Evolutionary conservation across 2,113 vertebrate species (phyloP).

Genomic region (Podarcis cretensis): DNA sequence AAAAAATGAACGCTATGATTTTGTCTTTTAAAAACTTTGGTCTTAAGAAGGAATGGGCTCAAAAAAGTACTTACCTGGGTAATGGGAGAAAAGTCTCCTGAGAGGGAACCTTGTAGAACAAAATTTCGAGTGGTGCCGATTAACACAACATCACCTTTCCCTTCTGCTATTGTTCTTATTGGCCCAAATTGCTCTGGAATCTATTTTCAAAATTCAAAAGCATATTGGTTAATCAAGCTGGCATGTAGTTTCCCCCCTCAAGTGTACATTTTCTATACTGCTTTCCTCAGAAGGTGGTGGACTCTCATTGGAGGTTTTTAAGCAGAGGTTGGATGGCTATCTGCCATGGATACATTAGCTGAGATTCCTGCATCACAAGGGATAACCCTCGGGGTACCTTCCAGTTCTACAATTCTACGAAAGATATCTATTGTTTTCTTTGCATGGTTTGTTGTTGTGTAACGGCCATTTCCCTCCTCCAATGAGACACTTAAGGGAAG

Average conservation of each 20-base stretch:
- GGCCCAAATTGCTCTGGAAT: slow-evolving; percentile 95
- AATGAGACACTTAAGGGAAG: too few species aligned
- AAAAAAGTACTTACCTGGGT: slow-evolving; percentile 84
- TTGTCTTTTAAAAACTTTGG: background rate
- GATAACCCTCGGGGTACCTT: too few species aligned
- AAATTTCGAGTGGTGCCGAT: slow-evolving; percentile 97
- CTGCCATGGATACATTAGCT: too few species aligned
- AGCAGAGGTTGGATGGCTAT: too few species aligned
- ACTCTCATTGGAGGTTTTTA: too few species aligned
- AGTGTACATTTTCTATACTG: background rate
- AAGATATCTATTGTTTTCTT: too few species aligned
- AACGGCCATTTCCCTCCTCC: too few species aligned
- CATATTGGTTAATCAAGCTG: background rate
- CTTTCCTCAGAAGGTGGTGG: background rate
- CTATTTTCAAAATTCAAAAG: slow-evolving; percentile 70
- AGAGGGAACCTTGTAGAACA: slow-evolving; percentile 89
- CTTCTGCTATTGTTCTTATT: slow-evolving; percentile 93
- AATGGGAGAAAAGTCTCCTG: slow-evolving; percentile 90
- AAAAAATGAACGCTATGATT: background rate
- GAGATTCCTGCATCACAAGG: too few species aligned
- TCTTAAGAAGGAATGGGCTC: background rate
- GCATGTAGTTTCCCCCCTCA: background rate
- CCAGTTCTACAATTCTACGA: too few species aligned
- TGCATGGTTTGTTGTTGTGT: too few species aligned
- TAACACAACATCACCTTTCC: slow-evolving; percentile 88